A percentile compares a stretch with the other conserved stretches of the same genome.
Conservation (phyloP, 2,888 invertebrate genomes). For the Cantharis rustica region DNA sequence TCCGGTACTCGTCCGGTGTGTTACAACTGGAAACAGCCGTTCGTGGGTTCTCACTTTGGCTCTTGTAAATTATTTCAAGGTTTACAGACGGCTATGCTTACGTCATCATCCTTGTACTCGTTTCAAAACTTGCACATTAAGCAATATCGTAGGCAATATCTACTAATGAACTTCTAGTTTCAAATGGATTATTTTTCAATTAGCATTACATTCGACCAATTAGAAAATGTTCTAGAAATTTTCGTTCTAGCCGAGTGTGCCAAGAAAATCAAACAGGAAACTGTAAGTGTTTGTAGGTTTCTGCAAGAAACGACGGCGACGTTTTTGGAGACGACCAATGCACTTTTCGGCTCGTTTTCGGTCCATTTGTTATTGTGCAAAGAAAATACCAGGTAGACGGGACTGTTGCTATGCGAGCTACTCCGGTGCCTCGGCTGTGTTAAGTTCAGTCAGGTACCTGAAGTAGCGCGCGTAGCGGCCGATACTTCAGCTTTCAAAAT, state of each 20-base stretch:
- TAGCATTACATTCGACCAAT: neutral
- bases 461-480: constrained; percentile 94
- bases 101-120: constrained; percentile 54
- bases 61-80: constrained; percentile 45
- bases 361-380: neutral
- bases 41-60: constrained; percentile 20
- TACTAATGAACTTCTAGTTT: neutral
- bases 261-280: neutral
- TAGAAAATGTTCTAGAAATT: neutral
- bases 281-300: constrained; percentile 2
- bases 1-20: constrained; percentile 29
- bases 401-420: constrained; percentile 78
- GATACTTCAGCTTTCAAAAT: constrained; percentile 43
- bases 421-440: constrained; percentile 86
- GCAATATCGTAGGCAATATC: neutral
- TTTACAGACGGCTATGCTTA: constrained; percentile 47
- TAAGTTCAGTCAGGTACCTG: constrained; percentile 92
- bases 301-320: neutral
- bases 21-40: constrained; percentile 13
- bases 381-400: constrained; percentile 16
- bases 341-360: neutral
- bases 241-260: neutral
- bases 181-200: neutral
- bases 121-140: constrained; percentile 47
- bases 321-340: too few species aligned